These are phyloP conservation scores for Ericerus pela DNA, from an alignment of 1,140 invertebrate species.

Conservation along the genomic window DNA sequence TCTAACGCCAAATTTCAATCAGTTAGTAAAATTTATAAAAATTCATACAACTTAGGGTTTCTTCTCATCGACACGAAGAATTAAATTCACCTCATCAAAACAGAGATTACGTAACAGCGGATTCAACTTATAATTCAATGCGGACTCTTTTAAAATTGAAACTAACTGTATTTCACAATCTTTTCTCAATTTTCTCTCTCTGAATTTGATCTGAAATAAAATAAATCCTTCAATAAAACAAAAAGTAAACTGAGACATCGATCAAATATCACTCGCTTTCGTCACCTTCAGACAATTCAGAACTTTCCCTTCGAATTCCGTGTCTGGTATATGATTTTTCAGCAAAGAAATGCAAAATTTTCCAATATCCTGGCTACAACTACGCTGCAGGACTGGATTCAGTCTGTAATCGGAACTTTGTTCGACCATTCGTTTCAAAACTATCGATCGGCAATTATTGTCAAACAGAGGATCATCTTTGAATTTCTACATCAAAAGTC, in stretches of 20 bases:
- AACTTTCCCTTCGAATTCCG: constrained; percentile 44
- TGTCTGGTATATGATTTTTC: constrained; percentile 33
- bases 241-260: background rate
- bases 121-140: constrained; percentile 73
- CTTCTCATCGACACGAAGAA: too few relatives aligned
- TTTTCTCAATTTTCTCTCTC: constrained; percentile 49
- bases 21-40: too few relatives aligned
- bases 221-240: constrained; percentile 6
- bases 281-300: constrained; percentile 27
- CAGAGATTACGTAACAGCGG: constrained; percentile 65
- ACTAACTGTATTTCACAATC: constrained; percentile 68
- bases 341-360: constrained; percentile 46
- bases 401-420: constrained; percentile 85
- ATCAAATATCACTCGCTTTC: background rate
- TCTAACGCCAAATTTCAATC: too few relatives aligned
- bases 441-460: constrained; percentile 66
- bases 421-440: constrained; percentile 78
- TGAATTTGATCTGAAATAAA: constrained; percentile 48
- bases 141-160: constrained; percentile 66
- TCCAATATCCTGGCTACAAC: constrained; percentile 57
- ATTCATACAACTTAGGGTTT: too few relatives aligned
- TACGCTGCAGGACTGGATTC: constrained; percentile 68
- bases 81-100: constrained; percentile 35
- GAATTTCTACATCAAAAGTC: constrained; percentile 13
- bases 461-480: constrained; percentile 71